These are phyloP conservation scores for Lepidocyrtinus sp. DNA, from an alignment of 2,888 invertebrate genomes.

Conservation along the genomic window DNA sequence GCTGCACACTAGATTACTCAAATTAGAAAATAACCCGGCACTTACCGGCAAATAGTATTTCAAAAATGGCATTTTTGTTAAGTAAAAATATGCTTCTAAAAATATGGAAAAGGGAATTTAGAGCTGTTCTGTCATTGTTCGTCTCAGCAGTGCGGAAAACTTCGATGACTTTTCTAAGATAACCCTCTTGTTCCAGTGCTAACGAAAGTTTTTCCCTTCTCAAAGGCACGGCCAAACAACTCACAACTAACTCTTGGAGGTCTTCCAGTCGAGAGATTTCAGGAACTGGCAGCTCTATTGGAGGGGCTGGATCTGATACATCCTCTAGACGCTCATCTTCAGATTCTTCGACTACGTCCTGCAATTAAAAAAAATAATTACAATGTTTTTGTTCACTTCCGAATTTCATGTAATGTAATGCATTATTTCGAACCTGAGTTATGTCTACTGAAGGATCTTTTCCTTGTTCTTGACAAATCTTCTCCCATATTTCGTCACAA, in stretches of 20 bases:
- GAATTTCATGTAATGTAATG: no score
- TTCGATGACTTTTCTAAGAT: slow-evolving; percentile 94
- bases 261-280: slow-evolving; percentile 95
- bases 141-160: slow-evolving; percentile 98
- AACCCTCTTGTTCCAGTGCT: slow-evolving; percentile 94
- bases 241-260: slow-evolving; percentile 92
- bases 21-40: slow-evolving; percentile 32
- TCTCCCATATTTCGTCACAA: slow-evolving; percentile 99
- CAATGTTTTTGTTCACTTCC: slow-evolving; percentile 69
- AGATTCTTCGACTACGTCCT: slow-evolving; percentile 93
- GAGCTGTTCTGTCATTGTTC: slow-evolving; percentile 92
- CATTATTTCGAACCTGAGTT: slow-evolving; percentile 79
- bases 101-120: slow-evolving; percentile 97
- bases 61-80: slow-evolving; percentile 97
- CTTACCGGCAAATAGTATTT: slow-evolving; percentile 92
- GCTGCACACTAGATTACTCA: neutral
- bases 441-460: slow-evolving; percentile 99
- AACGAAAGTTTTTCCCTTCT: slow-evolving; percentile 95
- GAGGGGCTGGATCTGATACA: slow-evolving; percentile 94
- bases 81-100: slow-evolving; percentile 98
- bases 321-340: slow-evolving; percentile 98
- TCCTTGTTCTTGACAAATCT: slow-evolving; percentile 99
- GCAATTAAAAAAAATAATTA: slow-evolving; percentile 9
- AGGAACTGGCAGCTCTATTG: slow-evolving; percentile 95
- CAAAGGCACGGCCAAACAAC: slow-evolving; percentile 88